A percentile compares a stretch with the other conserved stretches of the same genome.
Evolutionary conservation across 2,888 invertebrate genomes (phyloP).

Genomic region (Dinocampus coccinellae): DNA sequence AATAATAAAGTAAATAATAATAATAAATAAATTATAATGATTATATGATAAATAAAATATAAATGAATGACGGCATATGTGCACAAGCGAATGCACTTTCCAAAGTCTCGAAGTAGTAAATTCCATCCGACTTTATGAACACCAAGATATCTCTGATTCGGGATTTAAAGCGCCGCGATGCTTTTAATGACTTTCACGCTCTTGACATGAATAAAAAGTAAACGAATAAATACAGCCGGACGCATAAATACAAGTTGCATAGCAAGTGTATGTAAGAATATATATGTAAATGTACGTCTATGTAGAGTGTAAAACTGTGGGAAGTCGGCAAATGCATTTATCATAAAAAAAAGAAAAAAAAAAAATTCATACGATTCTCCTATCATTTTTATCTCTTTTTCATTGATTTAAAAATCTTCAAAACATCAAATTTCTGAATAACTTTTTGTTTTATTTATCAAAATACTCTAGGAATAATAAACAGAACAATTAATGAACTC

Average conservation of each 20-base stretch:
- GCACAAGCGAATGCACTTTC: constrained; percentile 11
- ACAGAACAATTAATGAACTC: too few relatives aligned
- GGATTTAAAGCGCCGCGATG: constrained; percentile 53
- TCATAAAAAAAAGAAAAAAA: background rate
- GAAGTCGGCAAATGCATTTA: constrained; percentile 20
- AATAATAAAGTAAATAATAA: background rate
- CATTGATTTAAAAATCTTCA: too few relatives aligned
- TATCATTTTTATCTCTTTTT: too few relatives aligned
- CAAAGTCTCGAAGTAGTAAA: constrained; percentile 22
- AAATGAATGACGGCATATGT: background rate
- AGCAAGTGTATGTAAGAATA: background rate
- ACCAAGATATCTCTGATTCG: constrained; percentile 54
- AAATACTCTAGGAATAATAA: too few relatives aligned
- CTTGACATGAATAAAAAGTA: constrained; percentile 52
- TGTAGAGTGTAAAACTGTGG: constrained; percentile 1
- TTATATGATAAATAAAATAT: background rate
- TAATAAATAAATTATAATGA: background rate
- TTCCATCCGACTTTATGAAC: constrained; percentile 52
- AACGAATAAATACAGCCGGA: constrained; percentile 53
- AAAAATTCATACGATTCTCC: too few relatives aligned
- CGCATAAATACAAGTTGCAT: constrained; percentile 53
- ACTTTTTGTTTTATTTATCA: too few relatives aligned
- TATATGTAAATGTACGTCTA: background rate
- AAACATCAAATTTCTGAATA: too few relatives aligned
- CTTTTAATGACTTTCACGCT: constrained; percentile 50